These are phyloP conservation scores for Harpalus rufipes DNA, from an alignment of 2,888 invertebrate species.

Conservation along the genomic window DNA sequence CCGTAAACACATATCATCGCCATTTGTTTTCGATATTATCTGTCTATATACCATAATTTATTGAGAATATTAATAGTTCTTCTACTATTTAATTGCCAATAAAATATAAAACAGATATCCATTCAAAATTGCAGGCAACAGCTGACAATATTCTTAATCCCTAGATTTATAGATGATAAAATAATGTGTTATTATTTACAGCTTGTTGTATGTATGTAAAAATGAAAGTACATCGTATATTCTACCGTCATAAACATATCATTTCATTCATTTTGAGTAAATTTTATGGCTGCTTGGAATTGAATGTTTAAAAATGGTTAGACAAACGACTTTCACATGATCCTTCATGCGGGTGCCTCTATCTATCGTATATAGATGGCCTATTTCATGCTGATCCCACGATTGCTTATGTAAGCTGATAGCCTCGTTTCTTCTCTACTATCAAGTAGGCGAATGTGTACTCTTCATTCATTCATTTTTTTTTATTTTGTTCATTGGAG, in stretches of 20 bases:
- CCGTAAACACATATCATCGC: not conserved
- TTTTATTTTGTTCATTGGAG: conserved; percentile 27
- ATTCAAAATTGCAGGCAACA: conserved; percentile 15
- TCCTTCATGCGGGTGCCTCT: conserved; percentile 57
- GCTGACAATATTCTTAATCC: conserved; percentile 20
- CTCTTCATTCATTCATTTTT: conserved; percentile 31
- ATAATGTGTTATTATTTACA: conserved; percentile 43
- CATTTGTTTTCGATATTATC: conserved; percentile 6
- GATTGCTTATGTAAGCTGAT: conserved; percentile 45
- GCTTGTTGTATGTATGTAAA: not conserved
- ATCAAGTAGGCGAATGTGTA: conserved; percentile 36
- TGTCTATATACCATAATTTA: not conserved
- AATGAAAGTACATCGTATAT: conserved; percentile 53
- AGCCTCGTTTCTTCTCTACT: conserved; percentile 18
- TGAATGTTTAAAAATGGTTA: conserved; percentile 50
- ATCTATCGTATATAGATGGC: conserved; percentile 53
- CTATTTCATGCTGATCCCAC: conserved; percentile 38
- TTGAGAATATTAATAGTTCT: conserved; percentile 16
- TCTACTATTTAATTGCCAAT: conserved; percentile 20
- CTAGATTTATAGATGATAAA: conserved; percentile 45
- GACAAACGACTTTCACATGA: conserved; percentile 55
- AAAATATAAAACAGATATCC: conserved; percentile 12
- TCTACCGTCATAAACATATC: conserved; percentile 49
- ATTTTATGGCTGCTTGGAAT: conserved; percentile 39
- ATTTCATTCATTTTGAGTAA: conserved; percentile 53